Evolutionary conservation across 2,888 invertebrate species (phyloP).

Genomic region (Itoplectis maculator): DNA sequence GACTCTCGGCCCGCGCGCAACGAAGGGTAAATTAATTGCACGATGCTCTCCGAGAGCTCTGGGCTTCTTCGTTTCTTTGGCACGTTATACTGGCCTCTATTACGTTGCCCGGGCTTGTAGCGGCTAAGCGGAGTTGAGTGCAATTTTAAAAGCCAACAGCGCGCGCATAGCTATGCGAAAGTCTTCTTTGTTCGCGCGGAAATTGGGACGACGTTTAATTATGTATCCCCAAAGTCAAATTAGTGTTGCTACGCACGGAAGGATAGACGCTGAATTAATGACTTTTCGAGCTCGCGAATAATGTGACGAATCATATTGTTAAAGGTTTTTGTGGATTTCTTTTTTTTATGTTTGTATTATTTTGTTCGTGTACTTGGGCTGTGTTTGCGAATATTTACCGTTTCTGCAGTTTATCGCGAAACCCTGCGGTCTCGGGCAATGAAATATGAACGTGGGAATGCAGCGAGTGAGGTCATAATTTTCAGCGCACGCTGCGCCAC

Average conservation of each 20-base stretch:
- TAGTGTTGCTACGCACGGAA: neutral
- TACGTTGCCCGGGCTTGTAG: neutral
- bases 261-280: neutral
- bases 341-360: neutral
- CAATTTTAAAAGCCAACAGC: conserved; percentile 22
- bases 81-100: neutral
- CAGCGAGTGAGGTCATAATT: conserved; percentile 26
- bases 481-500: neutral
- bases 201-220: neutral
- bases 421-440: neutral
- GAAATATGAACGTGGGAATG: conserved; percentile 35
- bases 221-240: neutral
- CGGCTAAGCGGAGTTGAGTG: conserved; percentile 14
- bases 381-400: conserved; percentile 5
- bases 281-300: neutral
- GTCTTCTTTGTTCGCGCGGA: neutral
- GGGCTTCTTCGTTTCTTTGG: neutral
- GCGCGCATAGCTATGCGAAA: neutral
- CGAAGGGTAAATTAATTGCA: conserved; percentile 46
- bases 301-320: neutral
- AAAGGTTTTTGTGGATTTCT: neutral
- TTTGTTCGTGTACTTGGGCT: neutral
- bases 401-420: conserved; percentile 3
- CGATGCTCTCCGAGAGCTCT: conserved; percentile 10
- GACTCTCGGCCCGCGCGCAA: conserved; percentile 4